Evolutionary conservation across 1,140 invertebrate genomes (phyloP).

Genomic region (Drosophila orosa): DNA sequence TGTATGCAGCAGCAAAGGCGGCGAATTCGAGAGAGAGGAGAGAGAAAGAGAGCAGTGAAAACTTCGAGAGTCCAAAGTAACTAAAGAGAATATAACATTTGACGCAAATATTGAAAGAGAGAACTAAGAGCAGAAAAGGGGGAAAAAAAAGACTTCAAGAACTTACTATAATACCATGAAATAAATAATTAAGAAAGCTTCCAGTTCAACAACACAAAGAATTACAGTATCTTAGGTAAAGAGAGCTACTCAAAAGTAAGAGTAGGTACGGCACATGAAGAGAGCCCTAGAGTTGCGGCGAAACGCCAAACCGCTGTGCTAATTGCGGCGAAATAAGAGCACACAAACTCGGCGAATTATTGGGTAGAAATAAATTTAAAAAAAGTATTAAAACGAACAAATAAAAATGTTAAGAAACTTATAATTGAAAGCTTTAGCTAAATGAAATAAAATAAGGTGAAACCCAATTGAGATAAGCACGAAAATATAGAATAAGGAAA

Average conservation of each 20-base stretch:
- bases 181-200: neutral
- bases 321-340: constrained; percentile 5
- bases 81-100: constrained; percentile 7
- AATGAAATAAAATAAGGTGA: neutral
- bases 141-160: neutral
- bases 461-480: neutral
- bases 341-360: neutral
- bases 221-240: neutral
- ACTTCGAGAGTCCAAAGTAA: neutral
- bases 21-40: constrained; percentile 20
- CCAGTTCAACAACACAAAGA: no score
- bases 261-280: neutral
- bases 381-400: neutral
- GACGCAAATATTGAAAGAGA: neutral
- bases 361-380: neutral
- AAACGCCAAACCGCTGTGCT: neutral
- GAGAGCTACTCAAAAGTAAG: neutral
- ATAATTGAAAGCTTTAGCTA: neutral
- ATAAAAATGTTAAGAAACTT: neutral
- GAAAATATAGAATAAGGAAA: constrained; percentile 2
- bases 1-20: constrained; percentile 38
- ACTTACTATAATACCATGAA: neutral
- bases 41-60: neutral
- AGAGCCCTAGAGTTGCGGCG: neutral
- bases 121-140: neutral